phyloP scores from a whole-genome alignment of 1,140 invertebrate genomes.

The Sitobion miscanthi region DNA sequence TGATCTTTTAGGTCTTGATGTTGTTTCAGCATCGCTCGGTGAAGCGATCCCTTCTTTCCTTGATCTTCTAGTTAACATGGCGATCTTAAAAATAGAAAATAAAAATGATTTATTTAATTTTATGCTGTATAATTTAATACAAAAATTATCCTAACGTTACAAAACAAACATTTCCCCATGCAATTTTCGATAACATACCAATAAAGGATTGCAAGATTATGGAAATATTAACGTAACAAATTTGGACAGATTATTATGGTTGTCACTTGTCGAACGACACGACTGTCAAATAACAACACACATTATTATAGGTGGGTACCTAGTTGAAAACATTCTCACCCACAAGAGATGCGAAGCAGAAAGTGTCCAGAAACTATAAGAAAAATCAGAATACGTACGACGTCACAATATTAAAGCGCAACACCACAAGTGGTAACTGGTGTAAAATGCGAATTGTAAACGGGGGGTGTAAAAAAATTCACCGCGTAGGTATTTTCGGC shows the following conservation, averaged over 20 bases:
- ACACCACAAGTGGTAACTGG: not conserved
- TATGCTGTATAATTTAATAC: not conserved
- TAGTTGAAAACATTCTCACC: not conserved
- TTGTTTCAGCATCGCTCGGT: not conserved
- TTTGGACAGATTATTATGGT: not conserved
- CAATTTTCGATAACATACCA: not conserved
- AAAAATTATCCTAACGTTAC: no score
- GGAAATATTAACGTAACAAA: not conserved
- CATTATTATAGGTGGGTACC: no score
- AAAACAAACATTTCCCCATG: not conserved
- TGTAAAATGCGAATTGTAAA: not conserved
- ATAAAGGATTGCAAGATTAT: not conserved
- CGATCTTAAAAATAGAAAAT: not conserved
- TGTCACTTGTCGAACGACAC: not conserved
- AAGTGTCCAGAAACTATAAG: not conserved
- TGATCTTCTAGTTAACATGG: constrained; percentile 42
- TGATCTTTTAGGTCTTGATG: not conserved
- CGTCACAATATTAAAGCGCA: not conserved
- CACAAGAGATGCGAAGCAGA: not conserved
- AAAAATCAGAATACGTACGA: not conserved
- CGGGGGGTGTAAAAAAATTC: not conserved
- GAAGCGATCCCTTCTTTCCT: not conserved
- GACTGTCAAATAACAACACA: not conserved
- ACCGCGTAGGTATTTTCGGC: not conserved
- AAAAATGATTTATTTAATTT: not conserved